These are phyloP conservation scores for Cydia fagiglandana DNA, from an alignment of 1,140 invertebrate genomes.

Conservation along the genomic window DNA sequence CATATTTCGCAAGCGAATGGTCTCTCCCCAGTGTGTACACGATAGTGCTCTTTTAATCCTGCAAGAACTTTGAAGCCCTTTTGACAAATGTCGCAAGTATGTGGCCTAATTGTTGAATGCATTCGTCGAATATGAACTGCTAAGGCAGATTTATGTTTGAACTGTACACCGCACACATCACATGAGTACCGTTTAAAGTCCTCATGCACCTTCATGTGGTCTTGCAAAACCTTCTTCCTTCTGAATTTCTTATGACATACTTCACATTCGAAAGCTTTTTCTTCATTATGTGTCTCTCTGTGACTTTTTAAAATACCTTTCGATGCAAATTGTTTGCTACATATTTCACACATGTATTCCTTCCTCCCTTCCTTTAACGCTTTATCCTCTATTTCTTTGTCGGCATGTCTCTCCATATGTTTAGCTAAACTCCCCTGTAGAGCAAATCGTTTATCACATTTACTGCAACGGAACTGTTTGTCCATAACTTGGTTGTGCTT, in stretches of 20 bases:
- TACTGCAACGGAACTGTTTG: neutral
- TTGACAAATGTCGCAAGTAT: neutral
- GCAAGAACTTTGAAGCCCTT: neutral
- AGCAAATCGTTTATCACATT: neutral
- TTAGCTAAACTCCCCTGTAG: neutral
- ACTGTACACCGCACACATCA: neutral
- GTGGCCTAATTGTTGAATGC: neutral
- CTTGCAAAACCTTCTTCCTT: neutral
- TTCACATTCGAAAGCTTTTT: neutral
- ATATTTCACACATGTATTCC: conserved; percentile 9
- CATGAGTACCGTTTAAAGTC: neutral
- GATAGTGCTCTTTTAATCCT: neutral
- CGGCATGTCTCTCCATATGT: neutral
- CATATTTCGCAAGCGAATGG: conserved; percentile 1
- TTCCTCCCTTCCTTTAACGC: neutral
- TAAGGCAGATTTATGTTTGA: neutral
- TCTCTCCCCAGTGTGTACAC: neutral
- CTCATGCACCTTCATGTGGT: conserved; percentile 3
- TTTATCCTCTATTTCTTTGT: neutral
- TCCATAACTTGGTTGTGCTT: neutral
- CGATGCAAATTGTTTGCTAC: neutral
- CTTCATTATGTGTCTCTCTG: neutral
- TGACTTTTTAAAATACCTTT: neutral
- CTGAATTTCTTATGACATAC: neutral
- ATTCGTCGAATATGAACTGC: neutral